These are phyloP conservation scores for Pardalotus punctatus DNA, from an alignment of 2,113 vertebrate species.

Conservation along the genomic window DNA sequence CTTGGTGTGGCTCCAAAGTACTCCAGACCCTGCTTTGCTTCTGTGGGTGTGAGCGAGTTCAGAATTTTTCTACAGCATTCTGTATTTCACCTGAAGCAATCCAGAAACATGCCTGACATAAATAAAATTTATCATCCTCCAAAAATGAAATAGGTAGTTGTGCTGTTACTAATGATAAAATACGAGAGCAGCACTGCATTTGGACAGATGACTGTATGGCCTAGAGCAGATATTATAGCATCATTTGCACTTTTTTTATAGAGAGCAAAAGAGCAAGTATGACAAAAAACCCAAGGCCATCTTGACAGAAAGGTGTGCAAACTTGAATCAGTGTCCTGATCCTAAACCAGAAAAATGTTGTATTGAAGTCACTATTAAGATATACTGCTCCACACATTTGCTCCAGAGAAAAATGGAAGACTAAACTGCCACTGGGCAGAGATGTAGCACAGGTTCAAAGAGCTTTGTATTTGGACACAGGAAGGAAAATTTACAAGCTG, in stretches of 20 bases:
- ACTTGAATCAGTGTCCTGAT: neutral
- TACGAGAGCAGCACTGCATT: neutral
- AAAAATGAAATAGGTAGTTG: neutral
- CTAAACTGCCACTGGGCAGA: neutral
- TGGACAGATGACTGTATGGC: neutral
- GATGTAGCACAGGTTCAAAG: neutral
- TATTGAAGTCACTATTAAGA: neutral
- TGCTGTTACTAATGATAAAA: constrained; percentile 15
- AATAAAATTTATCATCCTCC: constrained; percentile 12
- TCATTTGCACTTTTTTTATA: constrained; percentile 3
- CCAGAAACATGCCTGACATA: neutral
- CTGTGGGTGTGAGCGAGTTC: neutral
- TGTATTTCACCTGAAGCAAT: neutral
- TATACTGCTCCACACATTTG: neutral
- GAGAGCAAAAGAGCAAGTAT: neutral
- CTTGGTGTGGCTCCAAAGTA: neutral
- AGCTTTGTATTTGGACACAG: neutral
- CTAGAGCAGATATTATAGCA: neutral
- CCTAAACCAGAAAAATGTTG: neutral
- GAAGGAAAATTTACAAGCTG: neutral
- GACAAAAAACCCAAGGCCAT: constrained; percentile 27
- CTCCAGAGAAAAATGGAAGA: neutral
- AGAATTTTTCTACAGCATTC: neutral
- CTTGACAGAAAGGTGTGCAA: neutral
- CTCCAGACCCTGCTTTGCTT: neutral